Conservation (phyloP, 2,888 invertebrate genomes). For the Cyclophora punctaria region DNA sequence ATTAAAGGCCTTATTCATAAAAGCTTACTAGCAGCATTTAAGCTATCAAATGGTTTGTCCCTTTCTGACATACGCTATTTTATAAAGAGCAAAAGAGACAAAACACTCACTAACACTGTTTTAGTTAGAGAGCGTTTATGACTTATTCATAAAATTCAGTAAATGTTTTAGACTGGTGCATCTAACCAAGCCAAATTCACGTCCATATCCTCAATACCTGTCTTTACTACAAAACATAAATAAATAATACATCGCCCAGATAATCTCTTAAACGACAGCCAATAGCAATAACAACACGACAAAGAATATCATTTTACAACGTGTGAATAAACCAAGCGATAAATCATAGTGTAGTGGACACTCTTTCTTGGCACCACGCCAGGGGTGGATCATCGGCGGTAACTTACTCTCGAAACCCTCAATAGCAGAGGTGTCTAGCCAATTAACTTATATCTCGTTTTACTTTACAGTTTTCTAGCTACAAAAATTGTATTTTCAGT, state of each 20-base stretch:
- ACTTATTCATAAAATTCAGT: too few species aligned
- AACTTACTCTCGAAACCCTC: not conserved
- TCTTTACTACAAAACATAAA: not conserved
- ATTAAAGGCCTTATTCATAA: too few species aligned
- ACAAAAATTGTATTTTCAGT: too few species aligned
- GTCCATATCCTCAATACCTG: slow-evolving; percentile 1
- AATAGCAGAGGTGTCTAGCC: not conserved
- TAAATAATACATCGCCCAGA: not conserved
- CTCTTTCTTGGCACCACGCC: not conserved
- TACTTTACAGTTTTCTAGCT: too few species aligned
- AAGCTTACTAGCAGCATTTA: too few species aligned
- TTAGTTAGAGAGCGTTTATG: too few species aligned
- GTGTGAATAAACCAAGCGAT: not conserved
- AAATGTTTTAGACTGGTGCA: too few species aligned
- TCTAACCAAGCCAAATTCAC: not conserved
- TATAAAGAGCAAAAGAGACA: too few species aligned
- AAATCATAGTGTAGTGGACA: not conserved
- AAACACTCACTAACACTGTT: too few species aligned
- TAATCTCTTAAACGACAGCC: not conserved
- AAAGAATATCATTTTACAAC: not conserved
- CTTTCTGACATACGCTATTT: too few species aligned
- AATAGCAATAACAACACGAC: not conserved
- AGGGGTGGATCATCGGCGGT: not conserved
- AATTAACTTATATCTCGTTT: not conserved
- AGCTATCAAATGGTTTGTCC: too few species aligned